A percentile compares a stretch with the other conserved stretches of the same genome.
Evolutionary conservation across 2,113 vertebrate genomes (phyloP).

Genomic region (Podarcis cretensis): DNA sequence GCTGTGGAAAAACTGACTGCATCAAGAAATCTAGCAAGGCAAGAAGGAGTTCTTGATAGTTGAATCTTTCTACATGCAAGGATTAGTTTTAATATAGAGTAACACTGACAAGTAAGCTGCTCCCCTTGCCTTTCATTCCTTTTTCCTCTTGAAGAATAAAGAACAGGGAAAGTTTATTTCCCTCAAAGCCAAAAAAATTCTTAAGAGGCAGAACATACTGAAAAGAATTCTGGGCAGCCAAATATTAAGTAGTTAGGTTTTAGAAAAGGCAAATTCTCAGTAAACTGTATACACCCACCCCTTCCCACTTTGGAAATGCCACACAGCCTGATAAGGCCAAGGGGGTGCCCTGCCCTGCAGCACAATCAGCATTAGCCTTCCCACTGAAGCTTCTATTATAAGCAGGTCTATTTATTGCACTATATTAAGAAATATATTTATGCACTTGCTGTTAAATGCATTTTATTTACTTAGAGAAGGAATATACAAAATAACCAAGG

Average conservation of each 20-base stretch:
- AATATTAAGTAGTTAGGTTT: background rate
- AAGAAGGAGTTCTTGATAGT: background rate
- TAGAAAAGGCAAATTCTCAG: constrained; percentile 30
- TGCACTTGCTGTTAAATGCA: background rate
- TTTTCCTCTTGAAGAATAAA: too few species aligned
- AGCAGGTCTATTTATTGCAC: background rate
- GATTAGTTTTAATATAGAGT: background rate
- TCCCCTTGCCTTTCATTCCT: background rate
- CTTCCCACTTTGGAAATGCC: constrained; percentile 37
- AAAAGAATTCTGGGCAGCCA: background rate
- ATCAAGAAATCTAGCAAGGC: background rate
- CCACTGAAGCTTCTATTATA: background rate
- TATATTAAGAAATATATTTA: background rate
- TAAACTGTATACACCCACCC: constrained; percentile 36
- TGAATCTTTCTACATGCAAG: background rate
- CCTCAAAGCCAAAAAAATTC: background rate
- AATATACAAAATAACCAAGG: background rate
- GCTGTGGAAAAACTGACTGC: background rate
- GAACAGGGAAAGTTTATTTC: background rate
- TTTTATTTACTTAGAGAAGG: background rate
- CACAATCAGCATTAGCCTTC: constrained; percentile 1
- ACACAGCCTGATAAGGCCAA: constrained; percentile 30
- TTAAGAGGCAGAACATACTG: background rate
- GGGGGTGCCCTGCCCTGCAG: constrained; percentile 12
- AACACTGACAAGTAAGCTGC: background rate